These are phyloP conservation scores for Erebia palarica DNA, from an alignment of 2,888 invertebrate genomes.

Conservation along the genomic window DNA sequence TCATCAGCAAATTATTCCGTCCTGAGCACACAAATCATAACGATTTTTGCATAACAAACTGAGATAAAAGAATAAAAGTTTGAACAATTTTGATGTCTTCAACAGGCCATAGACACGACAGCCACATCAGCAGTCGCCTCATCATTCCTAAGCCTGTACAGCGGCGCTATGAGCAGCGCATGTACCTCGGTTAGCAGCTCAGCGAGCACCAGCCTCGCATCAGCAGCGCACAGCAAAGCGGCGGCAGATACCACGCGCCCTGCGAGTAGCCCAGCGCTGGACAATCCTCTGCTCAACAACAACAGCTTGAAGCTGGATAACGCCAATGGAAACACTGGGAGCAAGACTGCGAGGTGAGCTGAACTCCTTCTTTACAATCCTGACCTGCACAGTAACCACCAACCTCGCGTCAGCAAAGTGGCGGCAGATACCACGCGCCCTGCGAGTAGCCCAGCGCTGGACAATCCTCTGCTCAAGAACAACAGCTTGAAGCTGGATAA, in stretches of 20 bases:
- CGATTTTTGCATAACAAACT: too few relatives aligned
- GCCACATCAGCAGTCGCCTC: conserved; percentile 80
- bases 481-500: conserved; percentile 76
- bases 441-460: conserved; percentile 65
- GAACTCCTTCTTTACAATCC: background rate
- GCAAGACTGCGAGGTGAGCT: conserved; percentile 72
- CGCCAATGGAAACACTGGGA: conserved; percentile 75
- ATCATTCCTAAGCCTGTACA: conserved; percentile 78
- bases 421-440: conserved; percentile 68
- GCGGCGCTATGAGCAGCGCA: conserved; percentile 74
- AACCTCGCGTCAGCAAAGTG: conserved; percentile 58
- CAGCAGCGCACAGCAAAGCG: conserved; percentile 65
- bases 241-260: conserved; percentile 68
- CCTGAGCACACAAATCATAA: background rate
- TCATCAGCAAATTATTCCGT: background rate
- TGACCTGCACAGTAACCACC: too few relatives aligned
- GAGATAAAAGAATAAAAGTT: too few relatives aligned
- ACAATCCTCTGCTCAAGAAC: conserved; percentile 69
- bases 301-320: conserved; percentile 76
- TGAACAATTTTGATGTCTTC: background rate
- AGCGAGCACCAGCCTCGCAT: conserved; percentile 48
- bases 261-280: conserved; percentile 65
- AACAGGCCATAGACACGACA: conserved; percentile 83
- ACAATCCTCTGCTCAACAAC: conserved; percentile 69
- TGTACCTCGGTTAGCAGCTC: conserved; percentile 59